Percentiles rank a stretch among this genome's conserved stretches.
Evolutionary conservation across 2,797 vertebrate species (phyloP).

Genomic region (Syngnathus acus): DNA sequence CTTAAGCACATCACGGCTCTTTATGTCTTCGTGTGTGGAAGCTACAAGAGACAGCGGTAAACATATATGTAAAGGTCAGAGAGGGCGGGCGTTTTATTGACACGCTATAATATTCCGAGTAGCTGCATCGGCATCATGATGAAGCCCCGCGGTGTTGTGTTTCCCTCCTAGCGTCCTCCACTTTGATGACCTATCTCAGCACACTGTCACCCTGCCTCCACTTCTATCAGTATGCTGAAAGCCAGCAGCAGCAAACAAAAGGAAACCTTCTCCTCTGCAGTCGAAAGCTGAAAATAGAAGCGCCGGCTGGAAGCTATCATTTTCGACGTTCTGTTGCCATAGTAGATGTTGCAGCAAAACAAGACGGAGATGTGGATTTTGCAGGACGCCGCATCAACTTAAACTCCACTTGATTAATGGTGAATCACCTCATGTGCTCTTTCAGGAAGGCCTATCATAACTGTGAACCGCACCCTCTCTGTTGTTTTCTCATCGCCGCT

Average conservation of each 20-base stretch:
- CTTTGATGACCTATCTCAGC: constrained; percentile 53
- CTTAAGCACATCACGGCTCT: neutral
- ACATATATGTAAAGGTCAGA: constrained; percentile 44
- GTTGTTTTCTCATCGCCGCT: constrained; percentile 22
- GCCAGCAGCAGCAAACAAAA: constrained; percentile 24
- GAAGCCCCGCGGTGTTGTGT: constrained; percentile 49
- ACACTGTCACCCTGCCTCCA: constrained; percentile 54
- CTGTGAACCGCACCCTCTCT: constrained; percentile 43
- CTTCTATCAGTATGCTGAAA: constrained; percentile 58
- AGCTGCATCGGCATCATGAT: constrained; percentile 31
- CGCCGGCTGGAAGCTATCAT: constrained; percentile 1
- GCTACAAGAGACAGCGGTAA: constrained; percentile 13
- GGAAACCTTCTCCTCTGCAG: constrained; percentile 28
- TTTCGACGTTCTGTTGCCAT: constrained; percentile 18
- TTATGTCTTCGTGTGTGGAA: neutral
- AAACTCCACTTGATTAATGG: constrained; percentile 7
- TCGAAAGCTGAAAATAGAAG: constrained; percentile 20
- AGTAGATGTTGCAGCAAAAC: constrained; percentile 14
- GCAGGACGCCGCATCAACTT: neutral
- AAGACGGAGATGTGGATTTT: neutral
- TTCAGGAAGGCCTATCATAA: constrained; percentile 39
- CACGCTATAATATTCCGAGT: constrained; percentile 43
- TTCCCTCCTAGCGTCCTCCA: constrained; percentile 44
- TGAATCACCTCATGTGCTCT: constrained; percentile 10
- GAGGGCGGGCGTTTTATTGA: constrained; percentile 38